Conservation (phyloP, 1,140 invertebrate genomes). For the Forficula auricularia region DNA sequence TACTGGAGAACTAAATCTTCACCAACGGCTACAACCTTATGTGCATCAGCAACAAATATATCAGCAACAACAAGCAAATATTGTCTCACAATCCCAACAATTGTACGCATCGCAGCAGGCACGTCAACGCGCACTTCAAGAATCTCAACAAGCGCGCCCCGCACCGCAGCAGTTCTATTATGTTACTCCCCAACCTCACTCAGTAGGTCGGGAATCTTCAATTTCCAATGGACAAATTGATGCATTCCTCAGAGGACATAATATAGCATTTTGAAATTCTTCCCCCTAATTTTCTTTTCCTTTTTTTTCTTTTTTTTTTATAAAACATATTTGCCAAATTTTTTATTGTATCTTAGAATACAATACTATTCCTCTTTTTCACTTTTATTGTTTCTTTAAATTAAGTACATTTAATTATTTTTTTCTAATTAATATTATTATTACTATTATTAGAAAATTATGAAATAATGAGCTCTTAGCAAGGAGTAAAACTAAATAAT, state of each 20-base stretch:
- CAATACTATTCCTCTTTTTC: too few relatives aligned
- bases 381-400: too few relatives aligned
- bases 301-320: too few relatives aligned
- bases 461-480: too few relatives aligned
- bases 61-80: slow-evolving; percentile 44
- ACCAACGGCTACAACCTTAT: slow-evolving; percentile 53
- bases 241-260: slow-evolving; percentile 55
- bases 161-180: slow-evolving; percentile 43
- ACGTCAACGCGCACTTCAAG: slow-evolving; percentile 25
- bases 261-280: slow-evolving; percentile 36
- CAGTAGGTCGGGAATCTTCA: slow-evolving; percentile 22
- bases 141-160: slow-evolving; percentile 23
- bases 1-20: slow-evolving; percentile 37
- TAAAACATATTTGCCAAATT: too few relatives aligned
- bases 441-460: too few relatives aligned
- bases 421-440: too few relatives aligned
- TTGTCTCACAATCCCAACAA: slow-evolving; percentile 52
- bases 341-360: too few relatives aligned
- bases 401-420: too few relatives aligned
- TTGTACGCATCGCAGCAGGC: slow-evolving; percentile 52
- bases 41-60: slow-evolving; percentile 46
- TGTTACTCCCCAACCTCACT: slow-evolving; percentile 28
- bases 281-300: too few relatives aligned
- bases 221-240: slow-evolving; percentile 51
- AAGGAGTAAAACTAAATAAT: too few relatives aligned